Evolutionary conservation across 2,113 vertebrate genomes (phyloP), one percentile per base, ranked within the genome.

Genomic region (Mohoua ochrocephala): DNA sequence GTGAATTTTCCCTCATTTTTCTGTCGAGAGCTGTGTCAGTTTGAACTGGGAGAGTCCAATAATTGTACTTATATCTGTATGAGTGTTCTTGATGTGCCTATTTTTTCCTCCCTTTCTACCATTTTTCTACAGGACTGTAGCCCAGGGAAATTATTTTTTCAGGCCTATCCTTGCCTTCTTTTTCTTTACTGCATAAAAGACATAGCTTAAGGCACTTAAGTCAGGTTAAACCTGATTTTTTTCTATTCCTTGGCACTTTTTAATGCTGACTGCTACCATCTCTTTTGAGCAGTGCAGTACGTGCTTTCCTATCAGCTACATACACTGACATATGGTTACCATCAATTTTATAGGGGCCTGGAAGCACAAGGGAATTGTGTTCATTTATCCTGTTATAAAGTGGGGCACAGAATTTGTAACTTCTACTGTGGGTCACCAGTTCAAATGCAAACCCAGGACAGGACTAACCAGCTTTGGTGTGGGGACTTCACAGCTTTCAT

Each of bases 391-490:
- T 19, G 11, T 31, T 93, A 17, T 15, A 35, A 63, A 61, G 33
- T 5, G 26, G 27, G 81, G 24, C 68, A 69, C 19, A 39, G 67
- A 47, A 50, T 50, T 79, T 33, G 18, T 28, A 50, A 69, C 42
- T 89, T 86, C 41, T 67, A 6, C 63, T 75, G 28, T 9, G 42
- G 63, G 83, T 91, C 85, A 92, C 11, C 52, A 57, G 88, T 84
- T 93, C 82, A 94, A 69, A 76, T 49, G 85, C 71, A 91, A 96
- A 78, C 26, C 30, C 79, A 77, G 95, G 95, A 42, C 83, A 52
- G n/a, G 28, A 41, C 20, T 42, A 56, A 27, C 33, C 59, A n/a
- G 1, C 45, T 26, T 39, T 41, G 60, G 22, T 0, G 1, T 27
- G 49, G 26, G 35, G 53, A 52, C 41, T 28, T 20, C 20, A 7